Conservation (phyloP, 2,797 vertebrate species). For the Pteropus rufus region DNA sequence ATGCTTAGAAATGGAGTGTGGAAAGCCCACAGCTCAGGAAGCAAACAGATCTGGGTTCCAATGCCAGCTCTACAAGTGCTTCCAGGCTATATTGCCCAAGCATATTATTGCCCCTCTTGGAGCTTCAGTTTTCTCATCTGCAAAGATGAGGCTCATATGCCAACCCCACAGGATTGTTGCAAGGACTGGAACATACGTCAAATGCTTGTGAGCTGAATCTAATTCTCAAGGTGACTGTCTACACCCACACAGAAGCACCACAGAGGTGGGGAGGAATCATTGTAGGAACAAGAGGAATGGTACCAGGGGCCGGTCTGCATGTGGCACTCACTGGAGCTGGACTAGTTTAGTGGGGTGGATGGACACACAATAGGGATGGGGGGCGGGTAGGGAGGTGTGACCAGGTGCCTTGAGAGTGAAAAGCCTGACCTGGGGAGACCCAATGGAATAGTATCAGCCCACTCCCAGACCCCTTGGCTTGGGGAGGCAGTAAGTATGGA, state of each 20-base stretch:
- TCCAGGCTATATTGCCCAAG: neutral
- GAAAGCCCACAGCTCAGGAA: conserved; percentile 19
- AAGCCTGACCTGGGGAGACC: neutral
- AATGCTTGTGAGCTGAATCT: neutral
- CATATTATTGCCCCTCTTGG: neutral
- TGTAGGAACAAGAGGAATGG: neutral
- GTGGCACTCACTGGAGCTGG: neutral
- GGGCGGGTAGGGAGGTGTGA: neutral
- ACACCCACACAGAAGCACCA: neutral
- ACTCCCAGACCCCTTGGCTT: neutral
- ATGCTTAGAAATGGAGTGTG: conserved; percentile 9
- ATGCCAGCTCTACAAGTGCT: neutral
- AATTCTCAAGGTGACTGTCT: neutral
- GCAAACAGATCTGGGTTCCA: conserved; percentile 28
- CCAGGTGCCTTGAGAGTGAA: neutral
- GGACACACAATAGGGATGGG: neutral
- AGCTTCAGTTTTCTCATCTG: conserved; percentile 35
- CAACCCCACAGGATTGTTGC: neutral
- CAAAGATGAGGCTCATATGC: conserved; percentile 33
- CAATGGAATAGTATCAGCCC: conserved; percentile 18
- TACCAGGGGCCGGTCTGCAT: neutral
- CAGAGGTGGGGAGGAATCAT: neutral
- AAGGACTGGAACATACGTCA: conserved; percentile 23
- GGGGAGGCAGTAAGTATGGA: neutral
- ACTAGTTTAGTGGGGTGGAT: neutral